Evolutionary conservation across 1,140 invertebrate species (phyloP).

Genomic region (Danaus melanippus): DNA sequence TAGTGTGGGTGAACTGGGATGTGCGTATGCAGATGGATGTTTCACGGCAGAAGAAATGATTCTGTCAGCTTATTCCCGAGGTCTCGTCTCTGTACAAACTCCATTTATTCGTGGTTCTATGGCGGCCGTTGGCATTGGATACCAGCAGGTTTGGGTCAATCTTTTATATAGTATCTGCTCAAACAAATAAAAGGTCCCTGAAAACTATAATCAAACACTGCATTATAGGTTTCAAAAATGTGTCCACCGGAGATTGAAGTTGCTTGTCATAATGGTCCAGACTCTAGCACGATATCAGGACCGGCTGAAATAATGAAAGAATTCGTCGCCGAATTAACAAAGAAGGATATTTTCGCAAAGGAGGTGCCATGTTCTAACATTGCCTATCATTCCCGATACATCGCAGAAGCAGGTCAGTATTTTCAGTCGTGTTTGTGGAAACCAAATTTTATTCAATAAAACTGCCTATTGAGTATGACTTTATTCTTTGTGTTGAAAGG

Average conservation of each 20-base stretch:
- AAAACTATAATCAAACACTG: background rate
- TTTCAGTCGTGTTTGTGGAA: background rate
- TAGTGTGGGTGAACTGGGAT: constrained; percentile 87
- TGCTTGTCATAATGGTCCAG: constrained; percentile 83
- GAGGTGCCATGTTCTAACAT: constrained; percentile 80
- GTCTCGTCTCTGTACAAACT: constrained; percentile 23
- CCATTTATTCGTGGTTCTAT: constrained; percentile 24
- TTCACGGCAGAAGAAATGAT: constrained; percentile 86
- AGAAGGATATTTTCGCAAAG: constrained; percentile 80
- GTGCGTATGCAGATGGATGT: constrained; percentile 88
- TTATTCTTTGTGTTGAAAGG: constrained; percentile 21
- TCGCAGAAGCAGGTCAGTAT: constrained; percentile 68
- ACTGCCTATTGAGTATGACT: background rate
- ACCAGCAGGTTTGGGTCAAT: constrained; percentile 54
- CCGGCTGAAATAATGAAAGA: constrained; percentile 74
- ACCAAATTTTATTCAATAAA: constrained; percentile 72
- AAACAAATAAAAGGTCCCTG: background rate
- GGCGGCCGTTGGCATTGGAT: constrained; percentile 61
- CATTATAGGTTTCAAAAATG: constrained; percentile 58
- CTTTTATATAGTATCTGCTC: background rate
- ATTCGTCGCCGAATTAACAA: constrained; percentile 76
- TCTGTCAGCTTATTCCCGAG: constrained; percentile 71
- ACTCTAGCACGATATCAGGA: constrained; percentile 85
- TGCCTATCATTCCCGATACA: constrained; percentile 84
- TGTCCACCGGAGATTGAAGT: constrained; percentile 78